These are phyloP conservation scores for Zonotrichia leucophrys DNA, from an alignment of 2,113 vertebrate species.

Conservation along the genomic window DNA sequence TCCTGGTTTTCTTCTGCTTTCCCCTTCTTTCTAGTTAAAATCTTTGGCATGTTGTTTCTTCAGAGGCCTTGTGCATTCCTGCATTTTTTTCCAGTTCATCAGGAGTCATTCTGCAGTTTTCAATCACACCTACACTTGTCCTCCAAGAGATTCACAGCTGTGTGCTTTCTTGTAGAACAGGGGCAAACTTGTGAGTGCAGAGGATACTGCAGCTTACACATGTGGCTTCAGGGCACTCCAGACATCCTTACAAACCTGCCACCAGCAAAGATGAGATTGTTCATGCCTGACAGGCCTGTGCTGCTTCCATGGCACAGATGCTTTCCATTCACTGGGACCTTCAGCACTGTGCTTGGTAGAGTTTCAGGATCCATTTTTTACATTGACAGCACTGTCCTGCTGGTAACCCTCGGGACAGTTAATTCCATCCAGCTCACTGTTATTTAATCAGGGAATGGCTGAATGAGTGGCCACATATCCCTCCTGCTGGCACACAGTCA, in stretches of 20 bases:
- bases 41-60: neutral
- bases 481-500: neutral
- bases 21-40: neutral
- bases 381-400: neutral
- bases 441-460: neutral
- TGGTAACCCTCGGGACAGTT: neutral
- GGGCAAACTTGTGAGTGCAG: neutral
- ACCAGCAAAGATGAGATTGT: neutral
- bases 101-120: neutral
- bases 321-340: neutral
- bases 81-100: neutral
- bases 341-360: neutral
- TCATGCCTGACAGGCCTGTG: neutral
- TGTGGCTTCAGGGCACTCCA: neutral
- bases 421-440: neutral
- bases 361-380: neutral
- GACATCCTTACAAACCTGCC: neutral
- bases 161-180: neutral
- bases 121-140: neutral
- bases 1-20: neutral
- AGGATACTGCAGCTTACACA: neutral
- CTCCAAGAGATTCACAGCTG: neutral
- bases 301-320: neutral
- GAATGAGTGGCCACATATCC: neutral
- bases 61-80: neutral